Evolutionary conservation across 2,888 invertebrate genomes (phyloP), one percentile per base, ranked within the genome.

Genomic region (Matsumyia berberina): DNA sequence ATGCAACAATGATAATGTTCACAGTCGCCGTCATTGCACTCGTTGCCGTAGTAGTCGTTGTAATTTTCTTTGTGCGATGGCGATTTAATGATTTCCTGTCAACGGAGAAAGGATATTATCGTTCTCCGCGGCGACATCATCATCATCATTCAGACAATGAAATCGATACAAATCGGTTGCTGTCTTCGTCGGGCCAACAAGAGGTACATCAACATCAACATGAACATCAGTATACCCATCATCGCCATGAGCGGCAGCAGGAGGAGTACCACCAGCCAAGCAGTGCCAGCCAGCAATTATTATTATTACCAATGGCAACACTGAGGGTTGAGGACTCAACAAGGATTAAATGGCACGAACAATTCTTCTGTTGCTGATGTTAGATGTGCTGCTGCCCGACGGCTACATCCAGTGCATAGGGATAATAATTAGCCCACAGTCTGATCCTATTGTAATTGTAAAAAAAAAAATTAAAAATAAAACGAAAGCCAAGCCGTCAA

Each of bases 371-470:
- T 51, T 83, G 79, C 79, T 78, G 78, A 78, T 83, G 78, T 64
- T 67, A 72, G 77, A 82, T 64, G 77, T 57, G 44, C 44, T 58
- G 31, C 53, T 78, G 12, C 12, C 49, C 31, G 8, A 42, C 49
- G 46, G 31, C 5, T 42, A 53, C 33, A 35, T 29, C 29, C 31
- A 19, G 67, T 73, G 82, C 53, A 60, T 46, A 62, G 67, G 73
- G 67, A 83, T 78, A 62, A 69, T 69, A 85, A 85, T 57, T 62
- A 66, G 69, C 62, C 60, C 69, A 51, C 49, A 87, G 86, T 87
- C 88, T 90, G 89, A 90, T 89, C 89, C 88, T 88, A 89, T 89
- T 89, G 88, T 89, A 89, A 89, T 88, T 89, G 89, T 89, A 57
- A 53, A 64, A 49, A 44, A 24, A 19, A 53, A 74, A 72, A 69